These are phyloP conservation scores for Drosophila equinoxialis DNA, from an alignment of 1,140 invertebrate genomes.

Conservation along the genomic window DNA sequence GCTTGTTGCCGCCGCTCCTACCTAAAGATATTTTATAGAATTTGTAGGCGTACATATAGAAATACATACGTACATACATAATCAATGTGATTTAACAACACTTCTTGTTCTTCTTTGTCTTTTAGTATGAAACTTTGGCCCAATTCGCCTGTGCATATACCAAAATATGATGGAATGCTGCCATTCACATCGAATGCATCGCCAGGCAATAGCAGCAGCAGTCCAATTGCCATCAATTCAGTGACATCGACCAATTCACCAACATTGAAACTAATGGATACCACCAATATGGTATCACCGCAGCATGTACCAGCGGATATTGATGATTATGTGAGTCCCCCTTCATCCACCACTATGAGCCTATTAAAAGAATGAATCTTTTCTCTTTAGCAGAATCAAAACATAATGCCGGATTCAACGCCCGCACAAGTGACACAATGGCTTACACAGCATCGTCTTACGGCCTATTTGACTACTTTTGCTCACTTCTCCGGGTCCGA, in stretches of 20 bases:
- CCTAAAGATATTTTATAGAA: conserved; percentile 29
- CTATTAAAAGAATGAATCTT: background rate
- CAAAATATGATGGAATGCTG: conserved; percentile 82
- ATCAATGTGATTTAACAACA: background rate
- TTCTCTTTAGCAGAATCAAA: conserved; percentile 70
- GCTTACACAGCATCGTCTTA: conserved; percentile 91
- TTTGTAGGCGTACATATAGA: conserved; percentile 43
- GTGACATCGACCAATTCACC: conserved; percentile 82
- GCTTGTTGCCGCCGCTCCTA: conserved; percentile 32
- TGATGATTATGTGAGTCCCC: conserved; percentile 70
- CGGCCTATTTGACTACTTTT: conserved; percentile 89
- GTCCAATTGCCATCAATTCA: conserved; percentile 82
- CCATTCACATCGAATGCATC: conserved; percentile 71
- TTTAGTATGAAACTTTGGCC: conserved; percentile 81
- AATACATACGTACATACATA: background rate
- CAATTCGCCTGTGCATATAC: conserved; percentile 82
- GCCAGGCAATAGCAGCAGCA: conserved; percentile 68
- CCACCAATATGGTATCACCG: conserved; percentile 79
- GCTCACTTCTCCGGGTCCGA: conserved; percentile 94
- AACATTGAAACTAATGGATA: conserved; percentile 80
- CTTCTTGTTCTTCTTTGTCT: background rate
- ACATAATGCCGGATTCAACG: conserved; percentile 85
- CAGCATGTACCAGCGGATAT: conserved; percentile 72
- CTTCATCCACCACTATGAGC: too few relatives aligned
- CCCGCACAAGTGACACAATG: conserved; percentile 90